Percentiles rank a stretch among this genome's conserved stretches.
Conservation (phyloP, 2,888 invertebrate species). For the Melinaea menophilus region DNA sequence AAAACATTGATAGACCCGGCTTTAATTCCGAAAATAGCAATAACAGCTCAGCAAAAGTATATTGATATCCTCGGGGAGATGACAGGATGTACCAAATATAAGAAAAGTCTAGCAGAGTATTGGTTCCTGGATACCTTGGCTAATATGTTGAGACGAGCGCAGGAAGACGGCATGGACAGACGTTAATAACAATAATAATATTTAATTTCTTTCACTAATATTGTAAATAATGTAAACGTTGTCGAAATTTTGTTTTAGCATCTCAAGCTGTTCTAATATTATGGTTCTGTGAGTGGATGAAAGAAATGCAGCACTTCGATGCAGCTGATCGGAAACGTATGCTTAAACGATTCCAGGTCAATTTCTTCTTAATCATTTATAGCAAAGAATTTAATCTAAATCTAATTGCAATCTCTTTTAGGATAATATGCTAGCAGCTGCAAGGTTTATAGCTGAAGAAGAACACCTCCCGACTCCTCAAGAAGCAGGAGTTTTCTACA, state of each 20-base stretch:
- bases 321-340: conserved; percentile 64
- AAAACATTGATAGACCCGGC: conserved; percentile 51
- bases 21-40: conserved; percentile 54
- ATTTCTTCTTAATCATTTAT: background rate
- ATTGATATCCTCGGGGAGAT: conserved; percentile 61
- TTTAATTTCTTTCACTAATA: background rate
- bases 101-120: conserved; percentile 63
- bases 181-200: conserved; percentile 40
- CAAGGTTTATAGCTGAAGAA: conserved; percentile 45
- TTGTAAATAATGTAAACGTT: no score
- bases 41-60: conserved; percentile 53
- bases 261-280: conserved; percentile 61
- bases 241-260: conserved; percentile 37
- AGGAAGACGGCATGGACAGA: conserved; percentile 53
- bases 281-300: conserved; percentile 75
- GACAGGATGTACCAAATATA: conserved; percentile 59
- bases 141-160: conserved; percentile 61
- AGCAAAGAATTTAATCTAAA: background rate
- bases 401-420: conserved; percentile 30
- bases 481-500: conserved; percentile 52
- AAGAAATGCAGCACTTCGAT: conserved; percentile 68
- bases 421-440: conserved; percentile 68
- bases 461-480: conserved; percentile 48
- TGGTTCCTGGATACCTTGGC: conserved; percentile 76
- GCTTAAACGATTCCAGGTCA: conserved; percentile 60